Evolutionary conservation across 2,797 vertebrate species (phyloP).

Genomic region (Brotula barbata): DNA sequence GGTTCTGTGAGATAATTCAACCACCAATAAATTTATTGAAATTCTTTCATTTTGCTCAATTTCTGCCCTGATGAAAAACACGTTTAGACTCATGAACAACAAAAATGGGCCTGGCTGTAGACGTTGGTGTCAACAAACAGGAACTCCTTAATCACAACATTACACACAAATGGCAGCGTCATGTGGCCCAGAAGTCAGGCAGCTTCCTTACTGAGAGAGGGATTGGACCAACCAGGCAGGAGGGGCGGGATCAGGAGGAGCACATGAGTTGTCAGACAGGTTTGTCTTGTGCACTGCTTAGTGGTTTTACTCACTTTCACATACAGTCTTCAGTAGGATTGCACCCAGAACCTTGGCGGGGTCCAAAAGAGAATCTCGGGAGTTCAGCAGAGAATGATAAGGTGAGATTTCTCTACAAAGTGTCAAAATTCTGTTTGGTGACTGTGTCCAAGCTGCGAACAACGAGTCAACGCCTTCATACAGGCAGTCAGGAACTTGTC

Average conservation of each 20-base stretch:
- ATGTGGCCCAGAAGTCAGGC: conserved; percentile 39
- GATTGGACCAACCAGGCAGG: conserved; percentile 45
- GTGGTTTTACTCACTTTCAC: conserved; percentile 31
- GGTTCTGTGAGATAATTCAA: conserved; percentile 14
- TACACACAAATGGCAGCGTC: conserved; percentile 31
- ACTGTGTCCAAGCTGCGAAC: not conserved
- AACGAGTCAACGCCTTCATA: conserved; percentile 9
- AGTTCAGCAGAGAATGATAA: conserved; percentile 7
- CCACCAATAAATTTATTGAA: conserved; percentile 54
- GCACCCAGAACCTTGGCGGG: not conserved
- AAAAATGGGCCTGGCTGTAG: not conserved
- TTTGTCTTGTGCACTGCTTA: conserved; percentile 58
- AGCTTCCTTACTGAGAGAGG: conserved; percentile 36
- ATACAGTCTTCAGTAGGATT: not conserved
- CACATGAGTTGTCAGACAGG: conserved; percentile 73
- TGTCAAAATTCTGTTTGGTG: not conserved
- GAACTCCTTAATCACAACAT: conserved; percentile 13
- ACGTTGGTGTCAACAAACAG: not conserved
- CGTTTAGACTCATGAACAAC: conserved; percentile 17
- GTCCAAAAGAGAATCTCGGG: not conserved
- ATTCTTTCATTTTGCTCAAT: conserved; percentile 15
- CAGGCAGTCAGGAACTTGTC: conserved; percentile 29
- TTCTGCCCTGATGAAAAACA: not conserved
- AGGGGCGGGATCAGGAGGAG: conserved; percentile 45
- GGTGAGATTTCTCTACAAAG: conserved; percentile 46